phyloP scores from a whole-genome alignment of 2,888 invertebrate genomes.

The Sinohyriopsis cumingii region DNA sequence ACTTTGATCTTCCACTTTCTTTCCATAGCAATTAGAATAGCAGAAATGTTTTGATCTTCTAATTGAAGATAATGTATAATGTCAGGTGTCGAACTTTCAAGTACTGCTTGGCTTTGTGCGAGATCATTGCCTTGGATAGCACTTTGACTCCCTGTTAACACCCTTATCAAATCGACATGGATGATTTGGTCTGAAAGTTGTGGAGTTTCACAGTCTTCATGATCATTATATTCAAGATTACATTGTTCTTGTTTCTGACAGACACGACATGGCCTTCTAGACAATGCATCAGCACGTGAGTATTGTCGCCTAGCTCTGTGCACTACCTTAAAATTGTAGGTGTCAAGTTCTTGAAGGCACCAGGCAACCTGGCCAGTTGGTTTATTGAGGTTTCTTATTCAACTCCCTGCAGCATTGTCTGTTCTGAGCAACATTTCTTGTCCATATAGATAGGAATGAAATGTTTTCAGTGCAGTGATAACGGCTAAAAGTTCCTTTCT shows the following conservation, averaged over 20 bases:
- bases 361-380: conserved; percentile 23
- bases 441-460: conserved; percentile 27
- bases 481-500: too few relatives aligned
- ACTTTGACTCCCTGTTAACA: too few relatives aligned
- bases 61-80: not conserved
- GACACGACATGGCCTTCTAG: conserved; percentile 9
- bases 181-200: too few relatives aligned
- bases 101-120: too few relatives aligned
- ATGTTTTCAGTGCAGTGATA: conserved; percentile 11
- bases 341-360: conserved; percentile 5
- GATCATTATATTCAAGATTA: not conserved
- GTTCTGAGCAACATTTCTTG: conserved; percentile 20
- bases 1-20: not conserved
- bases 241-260: conserved; percentile 5
- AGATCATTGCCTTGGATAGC: too few relatives aligned
- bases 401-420: conserved; percentile 28
- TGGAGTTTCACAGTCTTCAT: too few relatives aligned
- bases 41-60: not conserved
- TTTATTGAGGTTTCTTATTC: conserved; percentile 25
- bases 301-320: conserved; percentile 15
- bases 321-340: conserved; percentile 8
- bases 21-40: not conserved
- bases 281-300: conserved; percentile 15
- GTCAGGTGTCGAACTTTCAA: too few relatives aligned
- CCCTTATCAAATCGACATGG: too few relatives aligned